Evolutionary conservation across 2,113 vertebrate genomes (phyloP).

Genomic region (Clarias gariepinus): DNA sequence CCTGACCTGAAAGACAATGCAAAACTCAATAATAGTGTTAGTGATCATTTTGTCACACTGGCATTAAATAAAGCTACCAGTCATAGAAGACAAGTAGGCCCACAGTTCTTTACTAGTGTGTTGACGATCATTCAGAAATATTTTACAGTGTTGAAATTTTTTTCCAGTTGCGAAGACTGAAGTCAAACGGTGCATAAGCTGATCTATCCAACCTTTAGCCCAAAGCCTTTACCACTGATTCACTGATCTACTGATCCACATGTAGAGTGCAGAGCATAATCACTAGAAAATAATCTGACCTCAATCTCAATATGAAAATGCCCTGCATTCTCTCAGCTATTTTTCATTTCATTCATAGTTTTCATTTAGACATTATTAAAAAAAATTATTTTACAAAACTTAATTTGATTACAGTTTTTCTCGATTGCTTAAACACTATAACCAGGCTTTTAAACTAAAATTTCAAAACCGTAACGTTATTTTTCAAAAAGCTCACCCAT

Average conservation of each 20-base stretch:
- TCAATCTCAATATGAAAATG: neutral
- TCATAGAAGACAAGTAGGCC: neutral
- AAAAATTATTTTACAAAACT: neutral
- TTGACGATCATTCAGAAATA: neutral
- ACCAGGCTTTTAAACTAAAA: no score
- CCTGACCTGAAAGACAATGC: neutral
- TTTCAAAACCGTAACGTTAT: no score
- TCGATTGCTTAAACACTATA: no score
- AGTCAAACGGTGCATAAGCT: neutral
- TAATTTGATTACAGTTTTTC: no score
- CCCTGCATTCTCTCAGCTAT: neutral
- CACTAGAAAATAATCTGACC: neutral
- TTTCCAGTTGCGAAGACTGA: neutral
- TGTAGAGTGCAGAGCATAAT: neutral
- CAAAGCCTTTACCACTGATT: neutral
- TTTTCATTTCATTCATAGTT: neutral
- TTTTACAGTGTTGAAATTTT: neutral
- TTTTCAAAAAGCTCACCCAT: no score
- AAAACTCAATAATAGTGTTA: neutral
- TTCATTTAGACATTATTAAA: neutral
- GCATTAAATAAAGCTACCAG: neutral
- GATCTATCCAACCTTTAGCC: neutral
- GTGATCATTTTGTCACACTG: neutral
- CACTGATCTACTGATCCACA: neutral
- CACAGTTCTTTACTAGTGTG: neutral